A percentile compares a stretch with the other conserved stretches of the same genome.
These are phyloP conservation scores for Cacoxenus indagator DNA, from an alignment of 2,888 invertebrate species.

Conservation along the genomic window DNA sequence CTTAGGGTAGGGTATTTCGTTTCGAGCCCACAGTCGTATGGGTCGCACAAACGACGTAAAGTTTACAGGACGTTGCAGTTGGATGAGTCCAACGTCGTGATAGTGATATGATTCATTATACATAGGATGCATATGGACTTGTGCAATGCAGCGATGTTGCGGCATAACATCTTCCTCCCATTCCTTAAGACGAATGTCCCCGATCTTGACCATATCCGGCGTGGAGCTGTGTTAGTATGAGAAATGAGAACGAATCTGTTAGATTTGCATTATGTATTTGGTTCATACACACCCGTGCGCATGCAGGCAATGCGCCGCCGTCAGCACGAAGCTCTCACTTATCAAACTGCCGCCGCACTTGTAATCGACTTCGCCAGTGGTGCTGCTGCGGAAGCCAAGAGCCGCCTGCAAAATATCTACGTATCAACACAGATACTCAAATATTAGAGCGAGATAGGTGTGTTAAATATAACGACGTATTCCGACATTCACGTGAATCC, in stretches of 20 bases:
- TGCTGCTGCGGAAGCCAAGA: conserved; percentile 51
- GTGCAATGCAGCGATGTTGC: conserved; percentile 64
- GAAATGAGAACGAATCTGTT: neutral
- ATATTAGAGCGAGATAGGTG: too few species aligned
- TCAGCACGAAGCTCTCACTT: conserved; percentile 55
- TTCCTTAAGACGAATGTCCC: conserved; percentile 71
- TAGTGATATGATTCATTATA: conserved; percentile 72
- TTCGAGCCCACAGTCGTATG: conserved; percentile 73
- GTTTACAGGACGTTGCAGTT: conserved; percentile 58
- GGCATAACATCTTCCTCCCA: conserved; percentile 65
- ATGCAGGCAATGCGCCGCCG: conserved; percentile 62
- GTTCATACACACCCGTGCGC: conserved; percentile 49
- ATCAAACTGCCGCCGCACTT: conserved; percentile 64
- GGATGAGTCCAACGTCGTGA: conserved; percentile 74
- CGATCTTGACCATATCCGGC: conserved; percentile 71
- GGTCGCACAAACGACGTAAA: conserved; percentile 70
- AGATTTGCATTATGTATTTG: neutral
- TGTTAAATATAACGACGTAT: too few species aligned
- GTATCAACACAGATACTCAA: too few species aligned
- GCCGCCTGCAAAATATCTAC: conserved; percentile 48
- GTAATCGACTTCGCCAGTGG: conserved; percentile 49
- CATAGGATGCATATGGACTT: conserved; percentile 70
- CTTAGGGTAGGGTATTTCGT: conserved; percentile 63
- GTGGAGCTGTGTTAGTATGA: conserved; percentile 23
- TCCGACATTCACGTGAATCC: neutral